Evolutionary conservation across 2,113 vertebrate species (phyloP).

Genomic region (Ciconia maguari): DNA sequence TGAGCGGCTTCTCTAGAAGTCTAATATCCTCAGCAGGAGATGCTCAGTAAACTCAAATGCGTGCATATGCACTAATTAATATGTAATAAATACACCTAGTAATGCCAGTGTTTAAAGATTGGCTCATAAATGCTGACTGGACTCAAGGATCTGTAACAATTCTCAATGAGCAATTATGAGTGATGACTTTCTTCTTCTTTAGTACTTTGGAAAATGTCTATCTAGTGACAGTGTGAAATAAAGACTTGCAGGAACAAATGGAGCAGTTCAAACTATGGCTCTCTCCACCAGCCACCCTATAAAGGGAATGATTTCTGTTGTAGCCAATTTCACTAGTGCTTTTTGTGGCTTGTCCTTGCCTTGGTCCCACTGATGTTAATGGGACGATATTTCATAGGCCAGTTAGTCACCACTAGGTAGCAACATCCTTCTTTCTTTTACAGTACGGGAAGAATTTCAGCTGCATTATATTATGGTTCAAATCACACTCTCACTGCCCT

Average conservation of each 20-base stretch:
- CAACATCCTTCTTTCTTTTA: neutral
- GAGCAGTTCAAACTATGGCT: neutral
- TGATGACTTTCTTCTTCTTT: neutral
- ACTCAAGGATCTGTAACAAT: neutral
- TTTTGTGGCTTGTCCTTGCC: neutral
- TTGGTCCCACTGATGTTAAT: neutral
- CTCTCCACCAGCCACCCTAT: neutral
- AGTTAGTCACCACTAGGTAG: neutral
- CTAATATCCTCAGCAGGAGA: constrained; percentile 28
- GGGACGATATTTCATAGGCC: neutral
- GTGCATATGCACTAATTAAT: neutral
- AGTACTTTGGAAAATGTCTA: neutral
- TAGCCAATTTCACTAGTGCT: neutral
- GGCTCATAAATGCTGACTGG: neutral
- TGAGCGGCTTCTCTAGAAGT: neutral
- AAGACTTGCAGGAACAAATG: neutral
- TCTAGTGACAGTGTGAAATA: neutral
- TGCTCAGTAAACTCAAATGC: constrained; percentile 5
- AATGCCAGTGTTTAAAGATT: neutral
- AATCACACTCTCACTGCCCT: neutral
- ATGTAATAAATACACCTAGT: constrained; percentile 6
- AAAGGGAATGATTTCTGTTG: neutral
- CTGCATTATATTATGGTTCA: neutral
- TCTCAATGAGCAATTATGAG: neutral
- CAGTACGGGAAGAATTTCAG: neutral